Percentiles rank a stretch among this genome's conserved stretches.
Evolutionary conservation across 1,140 invertebrate genomes (phyloP).

Genomic region (Papilio polyxenes): DNA sequence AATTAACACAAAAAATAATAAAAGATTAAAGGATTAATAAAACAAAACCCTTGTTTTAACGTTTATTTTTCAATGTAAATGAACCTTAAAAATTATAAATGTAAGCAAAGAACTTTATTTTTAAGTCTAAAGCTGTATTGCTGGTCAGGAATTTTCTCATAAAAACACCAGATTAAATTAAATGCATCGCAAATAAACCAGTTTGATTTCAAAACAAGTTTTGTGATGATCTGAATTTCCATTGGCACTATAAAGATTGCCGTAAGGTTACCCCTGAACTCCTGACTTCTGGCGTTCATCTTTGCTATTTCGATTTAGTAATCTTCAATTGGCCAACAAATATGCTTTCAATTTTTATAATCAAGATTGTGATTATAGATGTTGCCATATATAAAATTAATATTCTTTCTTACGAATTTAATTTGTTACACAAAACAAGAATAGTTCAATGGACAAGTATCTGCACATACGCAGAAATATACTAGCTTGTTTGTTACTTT

Average conservation of each 20-base stretch:
- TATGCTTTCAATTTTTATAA: conserved; percentile 1
- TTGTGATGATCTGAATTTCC: background rate
- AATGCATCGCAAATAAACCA: background rate
- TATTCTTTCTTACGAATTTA: background rate
- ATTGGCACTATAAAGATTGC: background rate
- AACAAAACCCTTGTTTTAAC: background rate
- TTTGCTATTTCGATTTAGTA: background rate
- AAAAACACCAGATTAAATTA: background rate
- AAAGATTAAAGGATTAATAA: background rate
- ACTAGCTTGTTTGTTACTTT: too few species aligned
- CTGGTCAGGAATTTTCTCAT: background rate
- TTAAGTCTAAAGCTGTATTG: background rate
- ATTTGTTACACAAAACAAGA: background rate
- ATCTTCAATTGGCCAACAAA: background rate
- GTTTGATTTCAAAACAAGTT: conserved; percentile 4
- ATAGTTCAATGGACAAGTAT: background rate
- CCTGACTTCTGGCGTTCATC: conserved; percentile 2
- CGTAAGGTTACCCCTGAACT: background rate
- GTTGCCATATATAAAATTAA: background rate
- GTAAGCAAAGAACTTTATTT: background rate
- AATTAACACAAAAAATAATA: too few species aligned
- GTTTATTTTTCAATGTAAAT: background rate
- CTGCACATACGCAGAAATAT: background rate
- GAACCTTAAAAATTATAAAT: background rate
- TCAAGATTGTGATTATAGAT: conserved; percentile 12